These are phyloP conservation scores for Semicossyphus pulcher DNA, from an alignment of 2,113 vertebrate species.

Conservation along the genomic window DNA sequence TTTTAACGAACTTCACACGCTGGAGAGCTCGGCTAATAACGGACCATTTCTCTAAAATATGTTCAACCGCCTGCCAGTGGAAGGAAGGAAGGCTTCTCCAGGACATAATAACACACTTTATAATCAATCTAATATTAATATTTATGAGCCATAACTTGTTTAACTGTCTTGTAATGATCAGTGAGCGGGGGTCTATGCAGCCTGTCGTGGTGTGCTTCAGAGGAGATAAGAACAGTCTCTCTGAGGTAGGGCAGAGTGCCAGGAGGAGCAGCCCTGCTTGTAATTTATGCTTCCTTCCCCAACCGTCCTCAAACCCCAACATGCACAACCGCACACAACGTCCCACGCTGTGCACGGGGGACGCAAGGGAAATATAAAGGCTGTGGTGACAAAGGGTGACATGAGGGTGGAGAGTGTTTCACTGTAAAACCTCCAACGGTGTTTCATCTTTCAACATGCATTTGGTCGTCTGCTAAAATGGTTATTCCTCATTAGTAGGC, in stretches of 20 bases:
- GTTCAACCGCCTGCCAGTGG: not conserved
- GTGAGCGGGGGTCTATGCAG: not conserved
- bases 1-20: constrained; percentile 72
- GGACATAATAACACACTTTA: not conserved
- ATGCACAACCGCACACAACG: constrained; percentile 46
- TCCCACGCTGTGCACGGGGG: constrained; percentile 38
- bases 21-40: constrained; percentile 60
- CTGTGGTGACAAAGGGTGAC: constrained; percentile 21
- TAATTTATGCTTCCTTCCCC: constrained; percentile 77
- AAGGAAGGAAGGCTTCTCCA: not conserved
- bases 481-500: too few species aligned
- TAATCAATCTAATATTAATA: not conserved
- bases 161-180: not conserved
- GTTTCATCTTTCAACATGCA: not conserved
- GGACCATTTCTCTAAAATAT: constrained; percentile 9
- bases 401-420: not conserved
- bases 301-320: constrained; percentile 63
- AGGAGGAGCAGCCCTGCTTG: constrained; percentile 61
- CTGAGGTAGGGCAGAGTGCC: constrained; percentile 62
- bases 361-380: constrained; percentile 9
- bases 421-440: not conserved
- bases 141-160: not conserved
- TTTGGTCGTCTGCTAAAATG: not conserved
- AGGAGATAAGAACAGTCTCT: constrained; percentile 68
- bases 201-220: constrained; percentile 22